phyloP scores from a whole-genome alignment of 2,797 vertebrate species.

The Acanthurus tractus region DNA sequence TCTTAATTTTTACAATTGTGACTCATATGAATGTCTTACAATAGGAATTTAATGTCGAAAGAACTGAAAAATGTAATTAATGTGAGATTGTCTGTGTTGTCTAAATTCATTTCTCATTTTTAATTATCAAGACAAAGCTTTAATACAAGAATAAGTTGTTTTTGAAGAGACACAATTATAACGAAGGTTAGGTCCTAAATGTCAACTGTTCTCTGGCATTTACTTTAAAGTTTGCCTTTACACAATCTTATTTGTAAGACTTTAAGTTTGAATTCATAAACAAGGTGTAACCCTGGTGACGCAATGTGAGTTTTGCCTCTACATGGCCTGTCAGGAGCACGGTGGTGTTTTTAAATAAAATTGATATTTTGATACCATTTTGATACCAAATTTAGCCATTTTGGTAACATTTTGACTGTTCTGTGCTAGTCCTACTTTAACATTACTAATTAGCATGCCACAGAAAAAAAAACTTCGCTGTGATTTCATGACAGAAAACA shows the following conservation, averaged over 20 bases:
- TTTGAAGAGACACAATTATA: neutral
- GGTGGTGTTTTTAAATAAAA: too few relatives aligned
- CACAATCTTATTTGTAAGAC: neutral
- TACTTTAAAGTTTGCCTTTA: neutral
- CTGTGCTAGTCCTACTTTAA: too few relatives aligned
- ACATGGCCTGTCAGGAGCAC: neutral
- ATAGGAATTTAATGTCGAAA: neutral
- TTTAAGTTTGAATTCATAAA: neutral
- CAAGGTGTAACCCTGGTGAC: neutral
- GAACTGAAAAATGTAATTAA: neutral
- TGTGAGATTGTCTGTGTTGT: neutral
- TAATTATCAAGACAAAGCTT: slow-evolving; percentile 4
- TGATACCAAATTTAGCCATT: too few relatives aligned
- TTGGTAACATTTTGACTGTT: too few relatives aligned
- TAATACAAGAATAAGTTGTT: neutral
- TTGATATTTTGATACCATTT: too few relatives aligned
- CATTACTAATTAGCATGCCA: too few relatives aligned
- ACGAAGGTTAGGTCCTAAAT: neutral
- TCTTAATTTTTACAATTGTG: neutral
- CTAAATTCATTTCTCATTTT: slow-evolving; percentile 6
- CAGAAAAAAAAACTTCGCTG: too few relatives aligned
- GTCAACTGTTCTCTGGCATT: neutral
- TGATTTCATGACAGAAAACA: too few relatives aligned
- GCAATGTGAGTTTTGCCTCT: neutral
- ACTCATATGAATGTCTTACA: neutral